phyloP scores from a whole-genome alignment of 2,797 vertebrate genomes.

The Pogoniulus pusillus region DNA sequence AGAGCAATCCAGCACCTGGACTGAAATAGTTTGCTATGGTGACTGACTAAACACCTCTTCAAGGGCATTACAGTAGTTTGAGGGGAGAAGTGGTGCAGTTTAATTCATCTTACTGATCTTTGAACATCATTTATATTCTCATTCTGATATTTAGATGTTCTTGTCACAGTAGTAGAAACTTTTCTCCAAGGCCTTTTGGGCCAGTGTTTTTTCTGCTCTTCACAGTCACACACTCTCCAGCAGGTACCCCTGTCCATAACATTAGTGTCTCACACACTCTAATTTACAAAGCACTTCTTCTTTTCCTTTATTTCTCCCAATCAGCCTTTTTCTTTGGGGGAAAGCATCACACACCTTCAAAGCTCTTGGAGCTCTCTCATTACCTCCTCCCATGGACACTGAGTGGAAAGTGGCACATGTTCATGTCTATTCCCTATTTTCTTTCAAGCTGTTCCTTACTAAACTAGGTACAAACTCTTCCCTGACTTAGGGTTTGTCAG shows the following conservation, averaged over 20 bases:
- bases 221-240: not conserved
- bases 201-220: not conserved
- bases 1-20: not conserved
- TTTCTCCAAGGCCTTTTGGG: not conserved
- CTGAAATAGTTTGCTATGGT: not conserved
- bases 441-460: not conserved
- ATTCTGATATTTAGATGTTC: not conserved
- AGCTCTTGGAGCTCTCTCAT: not conserved
- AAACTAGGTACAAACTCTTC: not conserved
- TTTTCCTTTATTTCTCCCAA: not conserved
- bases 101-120: not conserved
- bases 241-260: not conserved
- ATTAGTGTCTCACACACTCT: not conserved
- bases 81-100: not conserved
- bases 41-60: not conserved
- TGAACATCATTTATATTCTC: not conserved
- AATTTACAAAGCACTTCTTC: not conserved
- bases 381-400: not conserved
- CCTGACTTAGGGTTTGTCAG: not conserved
- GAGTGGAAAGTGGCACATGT: not conserved
- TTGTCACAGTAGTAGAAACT: not conserved
- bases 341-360: not conserved
- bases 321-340: not conserved
- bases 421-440: not conserved
- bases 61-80: conserved; percentile 1